Conservation (phyloP, 2,113 vertebrate genomes). For the Crotalus tigris region DNA sequence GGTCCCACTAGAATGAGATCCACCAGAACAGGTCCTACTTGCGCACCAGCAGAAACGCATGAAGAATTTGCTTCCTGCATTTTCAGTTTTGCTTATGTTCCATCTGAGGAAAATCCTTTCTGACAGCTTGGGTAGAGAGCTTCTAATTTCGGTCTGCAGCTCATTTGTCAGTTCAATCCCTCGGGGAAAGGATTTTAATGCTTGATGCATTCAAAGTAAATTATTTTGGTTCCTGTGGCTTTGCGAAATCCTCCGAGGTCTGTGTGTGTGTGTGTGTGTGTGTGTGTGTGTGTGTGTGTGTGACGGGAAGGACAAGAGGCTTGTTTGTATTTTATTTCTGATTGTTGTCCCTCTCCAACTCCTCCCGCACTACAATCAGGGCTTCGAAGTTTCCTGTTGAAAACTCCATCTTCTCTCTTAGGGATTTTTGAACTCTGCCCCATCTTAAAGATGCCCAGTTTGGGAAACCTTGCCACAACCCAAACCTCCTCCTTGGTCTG, state of each 20-base stretch:
- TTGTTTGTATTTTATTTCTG: slow-evolving; percentile 53
- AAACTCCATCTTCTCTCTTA: slow-evolving; percentile 9
- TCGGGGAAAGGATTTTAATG: slow-evolving; percentile 66
- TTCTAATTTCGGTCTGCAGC: slow-evolving; percentile 64
- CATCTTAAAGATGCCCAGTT: background rate
- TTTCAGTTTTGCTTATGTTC: slow-evolving; percentile 62
- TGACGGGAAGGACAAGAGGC: slow-evolving; percentile 47
- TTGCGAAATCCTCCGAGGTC: slow-evolving; percentile 58
- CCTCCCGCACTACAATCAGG: slow-evolving; percentile 31
- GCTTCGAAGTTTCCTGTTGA: slow-evolving; percentile 40
- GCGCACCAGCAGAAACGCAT: slow-evolving; percentile 17
- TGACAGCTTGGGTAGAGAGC: slow-evolving; percentile 64
- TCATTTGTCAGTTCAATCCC: slow-evolving; percentile 71
- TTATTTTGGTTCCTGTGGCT: slow-evolving; percentile 67
- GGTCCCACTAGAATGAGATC: background rate
- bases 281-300: background rate
- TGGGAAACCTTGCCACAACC: background rate
- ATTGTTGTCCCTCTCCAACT: slow-evolving; percentile 45
- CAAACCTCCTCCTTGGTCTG: background rate
- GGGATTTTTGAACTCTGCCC: slow-evolving; percentile 5
- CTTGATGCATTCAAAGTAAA: slow-evolving; percentile 71
- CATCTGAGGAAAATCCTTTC: slow-evolving; percentile 67
- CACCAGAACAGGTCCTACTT: background rate
- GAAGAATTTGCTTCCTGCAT: slow-evolving; percentile 56
- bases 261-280: background rate